These are phyloP conservation scores for Alaudala cheleensis DNA, from an alignment of 2,113 vertebrate genomes.

Conservation along the genomic window DNA sequence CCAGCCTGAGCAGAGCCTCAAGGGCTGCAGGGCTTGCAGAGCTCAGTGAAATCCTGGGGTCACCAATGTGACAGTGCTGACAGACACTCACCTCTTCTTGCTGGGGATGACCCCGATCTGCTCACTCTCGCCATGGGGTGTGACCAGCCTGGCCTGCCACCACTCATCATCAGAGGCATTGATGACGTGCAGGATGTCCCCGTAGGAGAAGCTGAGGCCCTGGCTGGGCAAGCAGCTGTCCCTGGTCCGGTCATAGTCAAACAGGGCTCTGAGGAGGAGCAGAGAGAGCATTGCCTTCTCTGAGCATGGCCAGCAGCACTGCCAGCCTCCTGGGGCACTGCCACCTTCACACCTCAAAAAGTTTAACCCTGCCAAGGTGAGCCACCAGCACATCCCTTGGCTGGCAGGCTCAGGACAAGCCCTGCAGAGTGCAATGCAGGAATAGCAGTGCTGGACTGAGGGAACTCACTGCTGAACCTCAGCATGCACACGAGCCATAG, in stretches of 20 bases:
- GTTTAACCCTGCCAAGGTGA: background rate
- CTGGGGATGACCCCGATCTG: constrained; percentile 98
- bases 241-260: constrained; percentile 96
- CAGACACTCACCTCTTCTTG: constrained; percentile 88
- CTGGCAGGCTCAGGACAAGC: background rate
- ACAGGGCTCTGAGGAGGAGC: constrained; percentile 84
- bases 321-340: background rate
- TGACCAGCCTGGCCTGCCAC: constrained; percentile 98
- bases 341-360: background rate
- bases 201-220: constrained; percentile 96
- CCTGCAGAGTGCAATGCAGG: fast-evolving
- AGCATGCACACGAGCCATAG: background rate
- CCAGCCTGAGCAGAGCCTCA: background rate
- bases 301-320: background rate
- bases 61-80: fast-evolving
- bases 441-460: background rate
- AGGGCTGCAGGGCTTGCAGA: background rate
- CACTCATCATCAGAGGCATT: constrained; percentile 98
- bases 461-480: background rate
- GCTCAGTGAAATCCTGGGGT: background rate
- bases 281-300: background rate
- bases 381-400: background rate
- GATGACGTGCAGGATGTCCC: constrained; percentile 97
- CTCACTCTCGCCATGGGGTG: constrained; percentile 94
- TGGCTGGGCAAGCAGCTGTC: constrained; percentile 99